Evolutionary conservation across 2,888 invertebrate species (phyloP).

Genomic region (Oscheius onirici): DNA sequence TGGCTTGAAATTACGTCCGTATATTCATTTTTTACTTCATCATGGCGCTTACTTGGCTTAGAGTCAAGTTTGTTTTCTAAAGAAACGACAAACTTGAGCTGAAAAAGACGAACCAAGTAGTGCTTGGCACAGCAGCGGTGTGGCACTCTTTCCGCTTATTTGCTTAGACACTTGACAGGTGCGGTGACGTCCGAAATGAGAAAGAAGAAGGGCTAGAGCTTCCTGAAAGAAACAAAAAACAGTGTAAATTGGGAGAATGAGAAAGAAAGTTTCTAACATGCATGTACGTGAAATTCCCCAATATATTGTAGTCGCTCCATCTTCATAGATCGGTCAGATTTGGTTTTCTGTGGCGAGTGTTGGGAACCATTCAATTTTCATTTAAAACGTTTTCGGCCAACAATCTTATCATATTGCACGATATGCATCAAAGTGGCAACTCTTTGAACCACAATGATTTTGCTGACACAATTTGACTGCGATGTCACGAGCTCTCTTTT

Average conservation of each 20-base stretch:
- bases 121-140: slow-evolving; percentile 26
- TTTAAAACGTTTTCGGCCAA: slow-evolving; percentile 5
- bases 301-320: slow-evolving; percentile 27
- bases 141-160: slow-evolving; percentile 25
- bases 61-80: too few relatives aligned
- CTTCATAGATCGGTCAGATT: slow-evolving; percentile 15
- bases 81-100: too few relatives aligned
- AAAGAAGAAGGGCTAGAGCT: background rate
- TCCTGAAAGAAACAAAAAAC: background rate
- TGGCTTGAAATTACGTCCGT: too few relatives aligned
- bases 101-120: slow-evolving; percentile 10
- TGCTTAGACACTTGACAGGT: slow-evolving; percentile 27
- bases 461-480: slow-evolving; percentile 30
- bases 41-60: too few relatives aligned
- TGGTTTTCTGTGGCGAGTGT: slow-evolving; percentile 28
- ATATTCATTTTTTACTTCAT: too few relatives aligned
- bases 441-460: slow-evolving; percentile 26
- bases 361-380: slow-evolving; percentile 2
- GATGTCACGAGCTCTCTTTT: slow-evolving; percentile 23
- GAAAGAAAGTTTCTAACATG: slow-evolving; percentile 17
- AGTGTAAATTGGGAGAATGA: background rate
- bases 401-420: slow-evolving; percentile 19
- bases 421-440: slow-evolving; percentile 28
- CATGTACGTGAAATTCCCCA: slow-evolving; percentile 24
- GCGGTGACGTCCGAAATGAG: slow-evolving; percentile 10